Evolutionary conservation across 2,888 invertebrate genomes (phyloP).

Genomic region (Watsonalla cultraria): DNA sequence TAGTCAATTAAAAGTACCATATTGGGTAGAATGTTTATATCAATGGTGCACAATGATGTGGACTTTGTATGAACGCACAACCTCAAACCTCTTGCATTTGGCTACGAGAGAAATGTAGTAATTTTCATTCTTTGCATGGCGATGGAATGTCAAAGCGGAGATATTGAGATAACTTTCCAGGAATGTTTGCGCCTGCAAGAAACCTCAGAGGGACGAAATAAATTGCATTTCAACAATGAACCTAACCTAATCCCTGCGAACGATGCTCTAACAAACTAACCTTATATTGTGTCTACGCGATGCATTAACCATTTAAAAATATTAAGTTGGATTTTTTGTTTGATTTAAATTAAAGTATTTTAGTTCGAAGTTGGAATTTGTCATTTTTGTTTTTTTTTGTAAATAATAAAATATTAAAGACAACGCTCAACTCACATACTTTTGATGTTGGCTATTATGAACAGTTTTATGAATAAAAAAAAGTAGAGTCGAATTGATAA

Average conservation of each 20-base stretch:
- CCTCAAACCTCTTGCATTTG: slow-evolving; percentile 54
- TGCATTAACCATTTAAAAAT: slow-evolving; percentile 2
- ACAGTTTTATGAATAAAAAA: slow-evolving; percentile 6
- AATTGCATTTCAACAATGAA: not conserved
- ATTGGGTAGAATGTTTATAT: slow-evolving; percentile 42
- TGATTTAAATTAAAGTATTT: slow-evolving; percentile 21
- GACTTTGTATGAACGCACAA: slow-evolving; percentile 71
- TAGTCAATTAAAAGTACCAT: slow-evolving; percentile 54
- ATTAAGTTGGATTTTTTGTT: slow-evolving; percentile 14
- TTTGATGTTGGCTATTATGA: slow-evolving; percentile 50
- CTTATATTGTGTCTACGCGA: slow-evolving; percentile 5
- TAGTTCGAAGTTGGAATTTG: slow-evolving; percentile 18
- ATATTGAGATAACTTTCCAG: slow-evolving; percentile 21
- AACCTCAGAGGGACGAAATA: slow-evolving; percentile 32
- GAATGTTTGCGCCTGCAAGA: slow-evolving; percentile 28
- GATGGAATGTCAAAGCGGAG: slow-evolving; percentile 53
- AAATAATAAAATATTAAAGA: slow-evolving; percentile 37
- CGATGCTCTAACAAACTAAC: too few species aligned
- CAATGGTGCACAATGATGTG: slow-evolving; percentile 43
- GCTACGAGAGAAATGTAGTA: slow-evolving; percentile 56
- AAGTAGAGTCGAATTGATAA: too few species aligned
- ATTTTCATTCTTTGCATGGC: slow-evolving; percentile 67
- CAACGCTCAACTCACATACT: slow-evolving; percentile 56
- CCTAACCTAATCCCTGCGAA: too few species aligned
- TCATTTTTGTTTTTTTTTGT: slow-evolving; percentile 28